Conservation (phyloP, 1,140 invertebrate genomes). For the Fopius arisanus region DNA sequence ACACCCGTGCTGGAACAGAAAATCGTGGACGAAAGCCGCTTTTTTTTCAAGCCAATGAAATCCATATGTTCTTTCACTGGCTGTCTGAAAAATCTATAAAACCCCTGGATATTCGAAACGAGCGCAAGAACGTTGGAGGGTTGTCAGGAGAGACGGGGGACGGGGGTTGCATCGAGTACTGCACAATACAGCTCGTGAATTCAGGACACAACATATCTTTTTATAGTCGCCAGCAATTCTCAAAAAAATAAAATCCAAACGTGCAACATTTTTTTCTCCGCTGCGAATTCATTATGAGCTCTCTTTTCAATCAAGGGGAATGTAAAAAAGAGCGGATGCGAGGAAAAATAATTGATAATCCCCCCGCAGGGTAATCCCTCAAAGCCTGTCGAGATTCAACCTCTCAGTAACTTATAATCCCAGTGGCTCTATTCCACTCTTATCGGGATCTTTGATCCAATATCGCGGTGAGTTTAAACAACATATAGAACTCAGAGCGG, state of each 20-base stretch:
- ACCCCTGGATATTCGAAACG: not conserved
- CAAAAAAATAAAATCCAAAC: not conserved
- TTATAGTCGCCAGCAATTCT: not conserved
- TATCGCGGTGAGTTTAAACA: too few species aligned
- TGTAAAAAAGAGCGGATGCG: not conserved
- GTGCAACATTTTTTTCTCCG: not conserved
- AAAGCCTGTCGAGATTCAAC: not conserved
- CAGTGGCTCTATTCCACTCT: not conserved
- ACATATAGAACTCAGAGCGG: too few species aligned
- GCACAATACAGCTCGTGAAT: not conserved
- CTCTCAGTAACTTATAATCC: constrained; percentile 26
- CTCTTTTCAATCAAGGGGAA: not conserved
- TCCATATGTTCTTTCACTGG: not conserved
- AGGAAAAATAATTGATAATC: constrained; percentile 18
- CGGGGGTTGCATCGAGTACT: not conserved
- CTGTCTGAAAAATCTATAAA: not conserved
- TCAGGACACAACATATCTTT: not conserved
- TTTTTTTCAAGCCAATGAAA: not conserved
- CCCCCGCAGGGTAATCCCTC: not conserved
- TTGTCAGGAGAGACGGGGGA: not conserved
- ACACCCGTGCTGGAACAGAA: not conserved
- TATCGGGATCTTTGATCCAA: not conserved
- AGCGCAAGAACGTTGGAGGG: not conserved
- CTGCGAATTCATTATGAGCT: not conserved
- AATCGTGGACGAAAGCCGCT: not conserved